Conservation (phyloP, 2,888 invertebrate genomes). For the Rhamnusium bicolor region DNA sequence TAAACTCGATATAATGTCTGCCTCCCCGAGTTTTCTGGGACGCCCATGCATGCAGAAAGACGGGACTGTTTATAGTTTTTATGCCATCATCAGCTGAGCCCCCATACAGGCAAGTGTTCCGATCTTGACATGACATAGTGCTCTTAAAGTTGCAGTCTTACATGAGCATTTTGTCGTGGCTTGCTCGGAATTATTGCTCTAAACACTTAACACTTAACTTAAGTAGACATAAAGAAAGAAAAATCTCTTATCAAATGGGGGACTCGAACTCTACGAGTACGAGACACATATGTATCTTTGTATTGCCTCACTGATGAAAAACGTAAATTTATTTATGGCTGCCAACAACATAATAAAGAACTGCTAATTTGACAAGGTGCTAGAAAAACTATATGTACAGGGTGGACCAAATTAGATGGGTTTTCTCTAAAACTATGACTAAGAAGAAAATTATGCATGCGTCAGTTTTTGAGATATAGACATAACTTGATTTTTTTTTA, state of each 20-base stretch:
- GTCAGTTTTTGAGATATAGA: too few species aligned
- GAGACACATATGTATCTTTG: neutral
- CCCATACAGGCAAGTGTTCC: neutral
- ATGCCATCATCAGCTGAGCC: neutral
- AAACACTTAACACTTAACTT: conserved; percentile 15
- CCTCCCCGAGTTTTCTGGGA: neutral
- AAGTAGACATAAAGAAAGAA: conserved; percentile 14
- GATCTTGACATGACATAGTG: neutral
- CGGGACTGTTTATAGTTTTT: neutral
- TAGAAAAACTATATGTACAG: too few species aligned
- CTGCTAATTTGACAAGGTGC: neutral
- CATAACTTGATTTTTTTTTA: too few species aligned
- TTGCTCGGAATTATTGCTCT: neutral
- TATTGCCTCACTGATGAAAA: neutral
- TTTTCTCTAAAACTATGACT: too few species aligned
- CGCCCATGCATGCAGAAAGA: neutral
- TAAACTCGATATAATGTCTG: too few species aligned
- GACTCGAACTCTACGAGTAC: neutral
- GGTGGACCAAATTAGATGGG: too few species aligned
- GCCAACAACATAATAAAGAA: neutral
- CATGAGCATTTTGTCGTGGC: neutral
- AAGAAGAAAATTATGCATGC: too few species aligned
- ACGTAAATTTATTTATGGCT: neutral
- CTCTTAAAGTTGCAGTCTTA: conserved; percentile 1
- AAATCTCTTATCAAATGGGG: neutral